Percentiles rank a stretch among this genome's conserved stretches.
These are phyloP conservation scores for Macrotus californicus DNA, from an alignment of 2,113 vertebrate genomes.

Conservation along the genomic window DNA sequence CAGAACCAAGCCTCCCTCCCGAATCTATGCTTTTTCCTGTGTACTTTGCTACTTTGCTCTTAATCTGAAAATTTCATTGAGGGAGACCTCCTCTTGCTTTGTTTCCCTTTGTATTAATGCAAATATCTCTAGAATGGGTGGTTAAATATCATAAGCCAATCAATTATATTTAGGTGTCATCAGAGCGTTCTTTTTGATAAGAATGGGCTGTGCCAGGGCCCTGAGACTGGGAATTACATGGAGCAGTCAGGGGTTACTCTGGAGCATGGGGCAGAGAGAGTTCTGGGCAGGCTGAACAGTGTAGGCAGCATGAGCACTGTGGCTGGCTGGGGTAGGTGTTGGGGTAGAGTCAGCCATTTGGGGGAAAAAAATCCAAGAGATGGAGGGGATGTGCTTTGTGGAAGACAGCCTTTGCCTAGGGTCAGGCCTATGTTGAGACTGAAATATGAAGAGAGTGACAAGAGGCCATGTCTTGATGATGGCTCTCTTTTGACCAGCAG, in stretches of 20 bases:
- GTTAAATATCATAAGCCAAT: neutral
- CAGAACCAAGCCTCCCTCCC: neutral
- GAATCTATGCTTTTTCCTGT: neutral
- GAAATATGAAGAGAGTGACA: neutral
- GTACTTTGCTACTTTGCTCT: neutral
- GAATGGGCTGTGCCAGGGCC: neutral
- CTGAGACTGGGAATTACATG: neutral
- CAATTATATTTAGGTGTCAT: neutral
- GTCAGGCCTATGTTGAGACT: neutral
- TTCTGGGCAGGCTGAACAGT: neutral
- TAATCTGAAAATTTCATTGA: neutral
- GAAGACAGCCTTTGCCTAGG: neutral
- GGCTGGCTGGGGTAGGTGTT: neutral
- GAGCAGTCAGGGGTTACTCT: neutral
- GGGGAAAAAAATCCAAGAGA: neutral
- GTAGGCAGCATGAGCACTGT: neutral
- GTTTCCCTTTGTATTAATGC: neutral
- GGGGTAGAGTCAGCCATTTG: neutral
- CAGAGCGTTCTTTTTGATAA: neutral
- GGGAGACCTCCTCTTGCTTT: neutral
- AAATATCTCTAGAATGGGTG: neutral
- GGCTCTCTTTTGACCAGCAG: conserved; percentile 53
- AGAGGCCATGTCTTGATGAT: neutral
- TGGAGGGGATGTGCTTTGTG: neutral
- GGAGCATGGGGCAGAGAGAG: neutral